Percentiles rank a stretch among this genome's conserved stretches.
Evolutionary conservation across 2,888 invertebrate species (phyloP).

Genomic region (Heliconius sara): DNA sequence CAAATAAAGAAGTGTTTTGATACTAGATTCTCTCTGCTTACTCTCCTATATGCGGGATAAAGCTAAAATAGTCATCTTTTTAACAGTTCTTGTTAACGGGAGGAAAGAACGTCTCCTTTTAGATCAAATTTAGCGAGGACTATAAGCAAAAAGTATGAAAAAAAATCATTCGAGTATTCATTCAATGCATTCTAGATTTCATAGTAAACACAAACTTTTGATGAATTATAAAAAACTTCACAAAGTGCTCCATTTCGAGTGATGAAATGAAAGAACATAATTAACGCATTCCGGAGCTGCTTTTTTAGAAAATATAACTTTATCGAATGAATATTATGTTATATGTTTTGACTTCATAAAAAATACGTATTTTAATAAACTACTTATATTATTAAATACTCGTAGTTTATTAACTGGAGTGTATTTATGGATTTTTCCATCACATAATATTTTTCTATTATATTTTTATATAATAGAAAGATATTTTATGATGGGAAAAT

Average conservation of each 20-base stretch:
- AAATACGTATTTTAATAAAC: not conserved
- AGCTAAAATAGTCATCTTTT: not conserved
- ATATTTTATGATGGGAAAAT: not conserved
- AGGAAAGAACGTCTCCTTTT: not conserved
- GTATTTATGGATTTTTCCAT: too few relatives aligned
- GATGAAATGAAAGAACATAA: constrained; percentile 22
- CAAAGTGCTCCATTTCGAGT: constrained; percentile 27
- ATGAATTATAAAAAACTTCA: constrained; percentile 31
- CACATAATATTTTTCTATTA: too few relatives aligned
- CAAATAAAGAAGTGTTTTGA: not conserved
- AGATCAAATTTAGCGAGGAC: not conserved
- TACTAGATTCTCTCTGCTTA: too few relatives aligned
- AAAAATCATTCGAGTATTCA: not conserved
- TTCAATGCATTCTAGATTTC: not conserved
- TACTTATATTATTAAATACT: not conserved
- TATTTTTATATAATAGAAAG: not conserved
- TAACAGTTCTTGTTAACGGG: not conserved
- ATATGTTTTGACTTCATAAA: not conserved
- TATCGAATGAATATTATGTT: not conserved
- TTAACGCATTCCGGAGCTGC: constrained; percentile 8
- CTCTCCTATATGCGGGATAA: not conserved
- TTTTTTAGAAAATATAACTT: not conserved
- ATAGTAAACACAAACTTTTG: constrained; percentile 17
- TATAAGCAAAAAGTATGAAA: not conserved
- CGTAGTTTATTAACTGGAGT: too few relatives aligned